Conservation (phyloP, 2,797 vertebrate genomes). For the Chaetophractus vellerosus region DNA sequence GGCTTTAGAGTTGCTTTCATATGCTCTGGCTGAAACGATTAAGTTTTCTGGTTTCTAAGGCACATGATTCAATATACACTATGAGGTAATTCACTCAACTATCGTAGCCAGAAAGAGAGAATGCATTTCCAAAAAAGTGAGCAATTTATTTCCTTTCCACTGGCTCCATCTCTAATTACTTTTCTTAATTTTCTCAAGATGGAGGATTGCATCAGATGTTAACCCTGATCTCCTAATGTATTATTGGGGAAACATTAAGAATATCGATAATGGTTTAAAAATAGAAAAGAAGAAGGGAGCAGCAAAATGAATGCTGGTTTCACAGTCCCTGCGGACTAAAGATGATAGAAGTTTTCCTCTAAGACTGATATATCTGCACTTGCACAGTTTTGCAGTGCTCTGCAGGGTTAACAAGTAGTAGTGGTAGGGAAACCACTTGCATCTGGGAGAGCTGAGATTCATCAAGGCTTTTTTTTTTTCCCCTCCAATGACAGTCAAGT, state of each 20-base stretch:
- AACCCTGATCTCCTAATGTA: not conserved
- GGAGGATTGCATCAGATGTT: slow-evolving; percentile 5
- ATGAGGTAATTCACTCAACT: slow-evolving; percentile 65
- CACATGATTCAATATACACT: not conserved
- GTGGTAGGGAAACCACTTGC: fast-evolving
- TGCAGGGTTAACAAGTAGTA: not conserved
- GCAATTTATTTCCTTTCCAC: slow-evolving; percentile 65
- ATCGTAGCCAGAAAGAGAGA: slow-evolving; percentile 61
- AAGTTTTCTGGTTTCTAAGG: slow-evolving; percentile 72
- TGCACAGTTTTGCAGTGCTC: not conserved
- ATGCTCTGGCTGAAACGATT: not conserved
- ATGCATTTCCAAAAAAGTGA: slow-evolving; percentile 70
- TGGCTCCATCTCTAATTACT: slow-evolving; percentile 36
- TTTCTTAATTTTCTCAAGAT: slow-evolving; percentile 64
- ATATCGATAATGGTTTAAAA: not conserved
- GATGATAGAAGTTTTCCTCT: not conserved
- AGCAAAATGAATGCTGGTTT: not conserved
- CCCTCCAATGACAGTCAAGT: not conserved
- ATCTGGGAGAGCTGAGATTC: not conserved
- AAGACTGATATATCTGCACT: not conserved
- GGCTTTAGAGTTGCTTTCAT: slow-evolving; percentile 1
- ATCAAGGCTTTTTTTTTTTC: not conserved
- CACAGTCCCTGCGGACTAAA: not conserved
- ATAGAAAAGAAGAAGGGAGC: not conserved
- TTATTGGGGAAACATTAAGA: not conserved